Evolutionary conservation across 1,140 invertebrate species (phyloP).

Genomic region (Drosophila grimshawi): DNA sequence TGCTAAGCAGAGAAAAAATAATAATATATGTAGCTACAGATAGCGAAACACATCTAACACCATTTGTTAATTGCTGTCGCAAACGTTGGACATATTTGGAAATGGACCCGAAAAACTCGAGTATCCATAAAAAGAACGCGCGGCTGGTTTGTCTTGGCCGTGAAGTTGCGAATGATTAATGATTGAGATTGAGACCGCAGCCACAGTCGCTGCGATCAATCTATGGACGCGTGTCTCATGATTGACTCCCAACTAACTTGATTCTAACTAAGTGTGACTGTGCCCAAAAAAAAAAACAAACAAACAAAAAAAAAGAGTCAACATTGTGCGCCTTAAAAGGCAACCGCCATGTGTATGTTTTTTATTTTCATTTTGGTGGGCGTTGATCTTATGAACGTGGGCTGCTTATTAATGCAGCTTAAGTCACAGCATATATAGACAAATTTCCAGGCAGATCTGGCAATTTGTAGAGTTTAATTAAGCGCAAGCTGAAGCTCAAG

Average conservation of each 20-base stretch:
- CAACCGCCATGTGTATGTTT: conserved; percentile 28
- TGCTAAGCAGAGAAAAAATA: conserved; percentile 12
- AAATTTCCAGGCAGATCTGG: conserved; percentile 23
- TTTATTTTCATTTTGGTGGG: conserved; percentile 47
- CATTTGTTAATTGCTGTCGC: conserved; percentile 53
- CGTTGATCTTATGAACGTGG: conserved; percentile 65
- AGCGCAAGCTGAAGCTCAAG: conserved; percentile 51
- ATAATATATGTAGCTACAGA: conserved; percentile 7
- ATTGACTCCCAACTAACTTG: conserved; percentile 32
- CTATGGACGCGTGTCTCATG: conserved; percentile 40
- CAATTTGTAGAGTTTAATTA: conserved; percentile 62
- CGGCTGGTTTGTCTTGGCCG: conserved; percentile 45
- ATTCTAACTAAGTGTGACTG: conserved; percentile 50
- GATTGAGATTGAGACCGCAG: conserved; percentile 24
- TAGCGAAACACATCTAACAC: conserved; percentile 45
- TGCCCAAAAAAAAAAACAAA: conserved; percentile 50
- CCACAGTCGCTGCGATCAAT: conserved; percentile 42
- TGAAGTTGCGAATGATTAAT: conserved; percentile 70
- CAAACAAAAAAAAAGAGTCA: conserved; percentile 8
- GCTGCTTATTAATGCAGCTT: conserved; percentile 61
- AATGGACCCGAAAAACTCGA: conserved; percentile 27
- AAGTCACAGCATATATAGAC: conserved; percentile 3
- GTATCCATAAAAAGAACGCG: conserved; percentile 56
- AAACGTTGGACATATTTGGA: conserved; percentile 36
- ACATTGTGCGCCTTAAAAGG: conserved; percentile 45